Conservation (phyloP, 1,140 invertebrate species). For the Procambarus clarkii region DNA sequence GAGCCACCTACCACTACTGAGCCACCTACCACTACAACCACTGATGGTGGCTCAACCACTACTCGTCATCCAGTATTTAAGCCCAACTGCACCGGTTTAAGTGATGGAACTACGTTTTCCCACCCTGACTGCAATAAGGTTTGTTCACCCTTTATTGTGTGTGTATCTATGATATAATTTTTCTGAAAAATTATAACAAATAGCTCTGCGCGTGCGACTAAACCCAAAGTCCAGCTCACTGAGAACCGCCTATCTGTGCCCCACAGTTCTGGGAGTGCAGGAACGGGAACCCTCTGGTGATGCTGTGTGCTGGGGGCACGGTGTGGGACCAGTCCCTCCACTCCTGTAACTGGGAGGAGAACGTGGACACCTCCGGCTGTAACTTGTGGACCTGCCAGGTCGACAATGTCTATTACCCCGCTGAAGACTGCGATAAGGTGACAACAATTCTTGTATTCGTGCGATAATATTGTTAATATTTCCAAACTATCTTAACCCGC, state of each 20-base stretch:
- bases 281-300: constrained; percentile 4
- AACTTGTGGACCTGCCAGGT: constrained; percentile 40
- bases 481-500: too few species aligned
- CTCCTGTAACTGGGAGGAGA: constrained; percentile 40
- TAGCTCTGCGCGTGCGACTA: too few species aligned
- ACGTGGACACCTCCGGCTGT: constrained; percentile 76
- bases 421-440: constrained; percentile 48
- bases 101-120: constrained; percentile 25
- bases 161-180: not conserved
- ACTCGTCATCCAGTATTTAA: not conserved
- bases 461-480: too few species aligned
- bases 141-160: not conserved
- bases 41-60: not conserved
- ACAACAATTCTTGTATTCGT: not conserved
- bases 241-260: too few species aligned
- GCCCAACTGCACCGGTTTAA: constrained; percentile 19
- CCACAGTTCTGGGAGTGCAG: constrained; percentile 46
- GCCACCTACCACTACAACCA: not conserved
- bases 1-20: constrained; percentile 8
- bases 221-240: too few species aligned
- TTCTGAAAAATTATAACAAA: too few species aligned
- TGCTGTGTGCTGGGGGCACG: constrained; percentile 46
- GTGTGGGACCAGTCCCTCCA: constrained; percentile 7
- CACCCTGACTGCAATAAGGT: constrained; percentile 60
- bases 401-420: constrained; percentile 48